These are phyloP conservation scores for Rousettus leschenaultii DNA, from an alignment of 2,113 vertebrate genomes.

Conservation along the genomic window DNA sequence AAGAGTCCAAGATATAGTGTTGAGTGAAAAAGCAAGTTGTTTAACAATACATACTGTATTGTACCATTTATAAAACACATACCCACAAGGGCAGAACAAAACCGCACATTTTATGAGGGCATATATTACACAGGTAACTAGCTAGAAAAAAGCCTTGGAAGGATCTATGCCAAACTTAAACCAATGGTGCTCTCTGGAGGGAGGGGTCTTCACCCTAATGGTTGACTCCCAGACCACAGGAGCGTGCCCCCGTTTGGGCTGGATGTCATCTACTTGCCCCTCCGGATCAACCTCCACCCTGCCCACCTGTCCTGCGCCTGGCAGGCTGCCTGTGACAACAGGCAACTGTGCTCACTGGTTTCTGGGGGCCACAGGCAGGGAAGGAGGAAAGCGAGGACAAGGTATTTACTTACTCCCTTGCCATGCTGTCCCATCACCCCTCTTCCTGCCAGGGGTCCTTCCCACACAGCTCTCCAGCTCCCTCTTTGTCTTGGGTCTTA, in stretches of 20 bases:
- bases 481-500: neutral
- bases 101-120: neutral
- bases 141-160: neutral
- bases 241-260: rapidly evolving
- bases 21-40: neutral
- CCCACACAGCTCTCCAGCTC: neutral
- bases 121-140: neutral
- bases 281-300: no score
- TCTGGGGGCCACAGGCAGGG: neutral
- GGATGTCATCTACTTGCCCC: neutral
- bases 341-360: no score
- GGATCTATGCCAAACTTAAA: neutral
- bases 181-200: neutral
- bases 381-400: neutral
- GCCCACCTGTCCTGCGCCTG: neutral
- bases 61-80: neutral
- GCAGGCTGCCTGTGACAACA: no score
- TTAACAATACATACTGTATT: neutral
- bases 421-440: neutral
- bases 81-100: neutral
- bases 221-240: neutral
- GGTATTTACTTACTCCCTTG: neutral
- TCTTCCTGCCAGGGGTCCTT: neutral
- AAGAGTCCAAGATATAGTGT: neutral
- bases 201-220: neutral